Percentiles rank a stretch among this genome's conserved stretches.
phyloP scores from a whole-genome alignment of 1,140 invertebrate species.

The Lasaia peninsularis region DNA sequence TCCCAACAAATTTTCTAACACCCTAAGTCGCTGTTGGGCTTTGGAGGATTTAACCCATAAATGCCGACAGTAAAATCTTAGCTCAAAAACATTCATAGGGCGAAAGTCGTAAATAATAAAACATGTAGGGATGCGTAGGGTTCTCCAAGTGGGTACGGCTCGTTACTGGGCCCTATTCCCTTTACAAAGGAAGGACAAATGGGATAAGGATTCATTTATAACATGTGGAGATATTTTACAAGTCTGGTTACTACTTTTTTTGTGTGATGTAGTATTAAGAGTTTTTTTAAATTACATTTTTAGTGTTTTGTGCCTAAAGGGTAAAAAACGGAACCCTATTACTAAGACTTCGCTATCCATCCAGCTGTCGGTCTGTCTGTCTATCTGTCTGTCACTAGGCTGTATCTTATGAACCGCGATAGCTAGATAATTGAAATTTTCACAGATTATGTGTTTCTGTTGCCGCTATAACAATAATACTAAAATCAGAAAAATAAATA shows the following conservation, averaged over 20 bases:
- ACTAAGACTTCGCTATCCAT: too few species aligned
- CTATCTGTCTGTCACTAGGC: too few species aligned
- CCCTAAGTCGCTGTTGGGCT: constrained; percentile 19
- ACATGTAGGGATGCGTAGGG: constrained; percentile 41
- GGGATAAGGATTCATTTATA: constrained; percentile 50
- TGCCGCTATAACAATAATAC: too few species aligned
- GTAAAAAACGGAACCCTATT: too few species aligned
- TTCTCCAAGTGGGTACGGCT: constrained; percentile 32
- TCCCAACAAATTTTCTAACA: not conserved
- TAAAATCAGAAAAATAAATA: too few species aligned
- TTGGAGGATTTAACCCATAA: constrained; percentile 51
- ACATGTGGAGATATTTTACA: constrained; percentile 9
- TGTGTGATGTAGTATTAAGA: constrained; percentile 21
- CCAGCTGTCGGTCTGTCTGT: too few species aligned
- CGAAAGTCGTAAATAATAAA: constrained; percentile 71
- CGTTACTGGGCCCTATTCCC: constrained; percentile 49
- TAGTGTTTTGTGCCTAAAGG: too few species aligned
- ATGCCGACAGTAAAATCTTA: constrained; percentile 70
- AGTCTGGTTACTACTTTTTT: not conserved
- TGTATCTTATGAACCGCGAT: too few species aligned
- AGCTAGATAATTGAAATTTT: too few species aligned
- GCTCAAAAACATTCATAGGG: constrained; percentile 62
- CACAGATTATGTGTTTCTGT: too few species aligned
- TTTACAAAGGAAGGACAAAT: constrained; percentile 42
- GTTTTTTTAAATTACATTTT: too few species aligned